Evolutionary conservation across 2,888 invertebrate genomes (phyloP), one percentile per base, ranked within the genome.

Genomic region (Abrostola tripartita): DNA sequence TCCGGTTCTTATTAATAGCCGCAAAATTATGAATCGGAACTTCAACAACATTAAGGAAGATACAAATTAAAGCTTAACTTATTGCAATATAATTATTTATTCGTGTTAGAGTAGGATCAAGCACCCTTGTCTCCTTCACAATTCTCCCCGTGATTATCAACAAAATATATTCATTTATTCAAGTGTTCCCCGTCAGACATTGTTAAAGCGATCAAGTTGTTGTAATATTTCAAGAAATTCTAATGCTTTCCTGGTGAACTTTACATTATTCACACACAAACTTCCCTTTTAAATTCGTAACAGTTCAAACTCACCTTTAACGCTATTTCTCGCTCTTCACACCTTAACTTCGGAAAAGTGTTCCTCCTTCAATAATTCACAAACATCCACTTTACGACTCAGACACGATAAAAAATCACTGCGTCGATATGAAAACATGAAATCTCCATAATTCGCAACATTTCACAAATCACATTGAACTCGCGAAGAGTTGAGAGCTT

Each of bases 391-490:
- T 85, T 83, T 78, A 73, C 71, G 78, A 73, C 82, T 87, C 76
- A 86, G 76, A 79, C 88, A 90, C 90, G 83, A 78, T 81, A 86
- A 85, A 82, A 87, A 90, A 89, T 85, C 90, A 91, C 90, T 81
- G 85, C 79, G 80, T 81, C 80, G 81, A 83, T 83, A 84, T 82
- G 76, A 79, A 85, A 88, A 86, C 84, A 83, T 81, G 78, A 84
- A 86, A 90, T 87, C 85, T 84, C 81, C 90, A 89, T 89, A 86
- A 89, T 87, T 86, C 81, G 81, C 83, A 86, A 87, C 92, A 93
- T 89, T 91, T 91, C 88, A 88, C 90, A 88, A 84, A 88, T 89
- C 88, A 89, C 89, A 88, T 85, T 86, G 78, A 86, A 85, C 85
- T 84, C 77, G 78, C 79, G 78, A 78, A 77, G 79, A 82, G 81